Conservation (phyloP, 53 echinoderm and acorn worm species). For the Henricia sp. region DNA sequence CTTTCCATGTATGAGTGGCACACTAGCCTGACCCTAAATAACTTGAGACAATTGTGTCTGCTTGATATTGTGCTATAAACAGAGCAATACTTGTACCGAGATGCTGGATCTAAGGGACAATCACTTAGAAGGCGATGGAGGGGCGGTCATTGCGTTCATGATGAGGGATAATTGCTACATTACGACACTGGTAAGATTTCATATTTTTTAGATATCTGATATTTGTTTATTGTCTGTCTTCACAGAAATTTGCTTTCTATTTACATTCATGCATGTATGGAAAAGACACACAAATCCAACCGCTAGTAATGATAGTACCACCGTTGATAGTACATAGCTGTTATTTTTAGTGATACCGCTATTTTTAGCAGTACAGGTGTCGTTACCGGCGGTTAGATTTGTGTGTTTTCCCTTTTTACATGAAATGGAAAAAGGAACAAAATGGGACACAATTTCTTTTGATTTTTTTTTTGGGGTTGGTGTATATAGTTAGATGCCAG, state of each 20-base stretch:
- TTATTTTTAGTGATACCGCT: too few relatives aligned
- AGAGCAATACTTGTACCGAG: constrained; percentile 88
- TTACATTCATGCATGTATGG: background rate
- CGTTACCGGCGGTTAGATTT: too few relatives aligned
- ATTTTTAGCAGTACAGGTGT: too few relatives aligned
- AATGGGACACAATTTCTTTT: too few relatives aligned
- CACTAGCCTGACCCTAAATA: background rate
- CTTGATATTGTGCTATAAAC: background rate
- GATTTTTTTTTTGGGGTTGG: too few relatives aligned
- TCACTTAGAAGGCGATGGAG: constrained; percentile 74
- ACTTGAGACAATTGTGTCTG: background rate
- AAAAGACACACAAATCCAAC: background rate
- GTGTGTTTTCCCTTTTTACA: too few relatives aligned
- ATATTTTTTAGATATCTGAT: background rate
- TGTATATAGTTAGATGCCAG: too few relatives aligned
- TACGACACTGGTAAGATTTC: constrained; percentile 71
- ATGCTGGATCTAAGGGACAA: constrained; percentile 84
- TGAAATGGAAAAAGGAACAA: too few relatives aligned
- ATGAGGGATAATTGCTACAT: constrained; percentile 88
- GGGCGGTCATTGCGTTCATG: constrained; percentile 84
- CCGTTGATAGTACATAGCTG: too few relatives aligned
- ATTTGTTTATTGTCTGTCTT: background rate
- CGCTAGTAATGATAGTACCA: background rate
- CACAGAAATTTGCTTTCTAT: background rate
- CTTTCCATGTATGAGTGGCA: too few relatives aligned